Percentiles rank a stretch among this genome's conserved stretches.
These are phyloP conservation scores for Meghimatium bilineatum DNA, from an alignment of 2,888 invertebrate genomes.

Conservation along the genomic window DNA sequence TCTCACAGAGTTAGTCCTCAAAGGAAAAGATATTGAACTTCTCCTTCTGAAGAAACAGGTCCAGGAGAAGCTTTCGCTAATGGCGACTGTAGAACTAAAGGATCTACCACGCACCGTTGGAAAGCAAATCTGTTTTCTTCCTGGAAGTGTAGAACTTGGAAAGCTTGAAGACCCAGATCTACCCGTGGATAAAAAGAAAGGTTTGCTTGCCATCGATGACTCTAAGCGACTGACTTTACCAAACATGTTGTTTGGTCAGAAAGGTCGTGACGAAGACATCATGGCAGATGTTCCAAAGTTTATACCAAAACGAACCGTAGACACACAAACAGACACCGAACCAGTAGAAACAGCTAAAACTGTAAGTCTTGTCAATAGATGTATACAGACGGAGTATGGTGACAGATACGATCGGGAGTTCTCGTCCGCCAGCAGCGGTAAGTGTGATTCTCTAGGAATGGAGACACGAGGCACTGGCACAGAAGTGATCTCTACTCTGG, in stretches of 20 bases:
- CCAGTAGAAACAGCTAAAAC: not conserved
- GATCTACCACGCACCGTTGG: slow-evolving; percentile 71
- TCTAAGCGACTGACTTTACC: slow-evolving; percentile 31
- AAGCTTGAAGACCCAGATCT: slow-evolving; percentile 72
- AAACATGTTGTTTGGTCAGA: slow-evolving; percentile 46
- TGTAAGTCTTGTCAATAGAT: slow-evolving; percentile 14
- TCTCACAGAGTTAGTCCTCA: slow-evolving; percentile 77
- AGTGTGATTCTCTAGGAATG: slow-evolving; percentile 43
- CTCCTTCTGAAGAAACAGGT: slow-evolving; percentile 77
- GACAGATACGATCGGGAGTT: slow-evolving; percentile 49
- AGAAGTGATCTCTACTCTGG: slow-evolving; percentile 64
- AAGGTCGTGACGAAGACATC: slow-evolving; percentile 24
- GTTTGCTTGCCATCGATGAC: not conserved
- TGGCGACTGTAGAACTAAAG: slow-evolving; percentile 71
- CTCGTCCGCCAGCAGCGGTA: slow-evolving; percentile 38
- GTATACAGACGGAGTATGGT: slow-evolving; percentile 41
- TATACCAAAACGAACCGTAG: slow-evolving; percentile 48
- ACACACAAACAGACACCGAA: slow-evolving; percentile 60
- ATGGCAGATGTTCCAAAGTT: slow-evolving; percentile 19
- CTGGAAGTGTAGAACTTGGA: slow-evolving; percentile 75
- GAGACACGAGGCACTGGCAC: slow-evolving; percentile 60
- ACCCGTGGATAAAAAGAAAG: slow-evolving; percentile 57
- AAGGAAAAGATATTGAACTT: slow-evolving; percentile 77
- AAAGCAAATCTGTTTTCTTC: slow-evolving; percentile 71
- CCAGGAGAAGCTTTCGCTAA: slow-evolving; percentile 74